These are phyloP conservation scores for Salminus brasiliensis DNA, from an alignment of 2,113 vertebrate genomes.

Conservation along the genomic window DNA sequence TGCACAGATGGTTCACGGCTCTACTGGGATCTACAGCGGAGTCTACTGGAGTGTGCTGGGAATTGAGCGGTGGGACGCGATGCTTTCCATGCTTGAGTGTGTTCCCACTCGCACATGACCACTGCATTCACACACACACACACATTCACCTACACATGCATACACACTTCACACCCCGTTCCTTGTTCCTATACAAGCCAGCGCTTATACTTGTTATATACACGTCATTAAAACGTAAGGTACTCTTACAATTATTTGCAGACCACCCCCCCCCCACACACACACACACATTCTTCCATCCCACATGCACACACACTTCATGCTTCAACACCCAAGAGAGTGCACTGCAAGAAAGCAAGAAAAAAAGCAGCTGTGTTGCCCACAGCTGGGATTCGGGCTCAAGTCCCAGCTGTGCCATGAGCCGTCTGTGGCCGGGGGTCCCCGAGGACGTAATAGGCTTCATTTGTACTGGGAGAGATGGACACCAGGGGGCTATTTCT, in stretches of 20 bases:
- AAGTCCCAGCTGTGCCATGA: conserved; percentile 1
- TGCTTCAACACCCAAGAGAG: neutral
- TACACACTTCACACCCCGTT: too few relatives aligned
- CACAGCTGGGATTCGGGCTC: neutral
- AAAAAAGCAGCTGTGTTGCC: neutral
- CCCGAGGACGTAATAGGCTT: neutral
- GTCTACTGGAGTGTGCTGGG: neutral
- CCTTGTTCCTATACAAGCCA: too few relatives aligned
- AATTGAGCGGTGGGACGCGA: conserved; percentile 26
- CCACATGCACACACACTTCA: neutral
- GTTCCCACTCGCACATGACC: conserved; percentile 16
- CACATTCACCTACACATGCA: too few relatives aligned
- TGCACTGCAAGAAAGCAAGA: neutral
- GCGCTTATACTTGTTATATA: too few relatives aligned
- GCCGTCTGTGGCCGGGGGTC: neutral
- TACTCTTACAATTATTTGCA: too few relatives aligned
- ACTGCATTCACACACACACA: neutral
- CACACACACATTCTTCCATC: too few relatives aligned
- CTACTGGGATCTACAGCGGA: conserved; percentile 11
- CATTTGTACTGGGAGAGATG: neutral
- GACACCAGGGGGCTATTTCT: neutral
- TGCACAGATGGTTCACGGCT: conserved; percentile 34
- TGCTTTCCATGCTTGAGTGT: neutral
- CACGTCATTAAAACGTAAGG: neutral
- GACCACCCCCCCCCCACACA: too few relatives aligned